A percentile compares a stretch with the other conserved stretches of the same genome.
Conservation (phyloP, 2,888 invertebrate genomes). For the Cryptus armator region DNA sequence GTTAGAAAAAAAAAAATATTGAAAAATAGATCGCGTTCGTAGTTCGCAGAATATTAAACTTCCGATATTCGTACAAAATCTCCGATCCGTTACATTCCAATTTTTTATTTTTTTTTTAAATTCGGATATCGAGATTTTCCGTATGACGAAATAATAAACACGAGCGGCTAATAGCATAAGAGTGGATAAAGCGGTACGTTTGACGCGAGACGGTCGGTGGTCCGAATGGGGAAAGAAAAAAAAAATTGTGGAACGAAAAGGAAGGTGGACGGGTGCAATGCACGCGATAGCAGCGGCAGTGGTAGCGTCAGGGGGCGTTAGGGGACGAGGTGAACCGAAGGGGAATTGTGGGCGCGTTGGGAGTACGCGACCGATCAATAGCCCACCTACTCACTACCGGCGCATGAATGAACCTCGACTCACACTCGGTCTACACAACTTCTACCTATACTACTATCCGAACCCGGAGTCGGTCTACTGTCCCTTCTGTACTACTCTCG, state of each 20-base stretch:
- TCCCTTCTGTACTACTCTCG: slow-evolving; percentile 59
- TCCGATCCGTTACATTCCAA: not conserved
- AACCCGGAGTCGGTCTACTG: slow-evolving; percentile 64
- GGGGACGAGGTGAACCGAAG: slow-evolving; percentile 37
- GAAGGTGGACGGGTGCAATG: slow-evolving; percentile 79
- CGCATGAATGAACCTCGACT: slow-evolving; percentile 84
- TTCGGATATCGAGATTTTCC: not conserved
- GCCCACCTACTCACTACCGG: slow-evolving; percentile 82
- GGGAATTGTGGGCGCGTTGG: slow-evolving; percentile 64
- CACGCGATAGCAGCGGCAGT: slow-evolving; percentile 66
- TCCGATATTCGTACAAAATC: not conserved
- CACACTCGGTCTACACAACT: slow-evolving; percentile 71
- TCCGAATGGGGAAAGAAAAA: slow-evolving; percentile 44
- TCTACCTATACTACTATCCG: slow-evolving; percentile 60
- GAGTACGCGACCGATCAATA: slow-evolving; percentile 82
- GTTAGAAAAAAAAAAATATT: no score
- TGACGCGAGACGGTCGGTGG: slow-evolving; percentile 43
- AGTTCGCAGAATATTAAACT: not conserved
- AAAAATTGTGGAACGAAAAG: slow-evolving; percentile 77
- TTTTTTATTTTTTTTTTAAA: not conserved
- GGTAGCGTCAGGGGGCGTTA: not conserved
- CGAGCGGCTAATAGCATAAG: not conserved
- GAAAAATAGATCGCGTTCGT: no score
- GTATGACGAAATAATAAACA: not conserved
- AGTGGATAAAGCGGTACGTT: slow-evolving; percentile 15